These are phyloP conservation scores for Panthera tigris DNA, from an alignment of 2,113 vertebrate genomes.

Conservation along the genomic window DNA sequence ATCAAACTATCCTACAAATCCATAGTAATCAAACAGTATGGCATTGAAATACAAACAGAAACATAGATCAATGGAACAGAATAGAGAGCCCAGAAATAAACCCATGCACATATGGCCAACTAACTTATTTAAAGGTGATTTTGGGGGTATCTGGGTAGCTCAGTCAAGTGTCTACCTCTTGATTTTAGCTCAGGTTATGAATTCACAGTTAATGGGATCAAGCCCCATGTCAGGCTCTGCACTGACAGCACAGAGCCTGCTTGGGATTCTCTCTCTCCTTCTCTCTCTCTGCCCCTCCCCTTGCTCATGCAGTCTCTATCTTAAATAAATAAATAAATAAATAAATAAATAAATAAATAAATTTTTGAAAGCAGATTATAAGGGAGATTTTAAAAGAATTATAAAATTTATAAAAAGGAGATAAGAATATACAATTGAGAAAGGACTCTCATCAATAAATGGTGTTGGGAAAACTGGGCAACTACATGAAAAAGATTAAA, in stretches of 20 bases:
- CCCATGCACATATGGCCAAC: background rate
- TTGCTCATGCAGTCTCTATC: no score
- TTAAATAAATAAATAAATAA: no score
- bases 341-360: no score
- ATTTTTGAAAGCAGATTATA: no score
- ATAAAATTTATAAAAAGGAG: background rate
- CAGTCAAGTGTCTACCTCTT: no score
- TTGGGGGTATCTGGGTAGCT: no score
- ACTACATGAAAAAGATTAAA: background rate
- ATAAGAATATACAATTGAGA: background rate
- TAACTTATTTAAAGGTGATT: background rate
- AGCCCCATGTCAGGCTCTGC: no score
- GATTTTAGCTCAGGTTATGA: no score
- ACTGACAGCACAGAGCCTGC: no score
- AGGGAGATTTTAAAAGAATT: background rate
- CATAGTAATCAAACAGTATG: background rate
- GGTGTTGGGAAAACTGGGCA: background rate
- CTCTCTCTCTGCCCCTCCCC: no score
- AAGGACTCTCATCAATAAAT: background rate
- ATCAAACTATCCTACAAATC: background rate
- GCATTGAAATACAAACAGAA: background rate
- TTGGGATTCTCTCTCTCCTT: no score
- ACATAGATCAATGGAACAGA: background rate
- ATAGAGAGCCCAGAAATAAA: background rate
- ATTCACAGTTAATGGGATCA: no score